Base-by-base conservation (phyloP, 2,888 invertebrate species). In the Autographa gamma region DNA sequence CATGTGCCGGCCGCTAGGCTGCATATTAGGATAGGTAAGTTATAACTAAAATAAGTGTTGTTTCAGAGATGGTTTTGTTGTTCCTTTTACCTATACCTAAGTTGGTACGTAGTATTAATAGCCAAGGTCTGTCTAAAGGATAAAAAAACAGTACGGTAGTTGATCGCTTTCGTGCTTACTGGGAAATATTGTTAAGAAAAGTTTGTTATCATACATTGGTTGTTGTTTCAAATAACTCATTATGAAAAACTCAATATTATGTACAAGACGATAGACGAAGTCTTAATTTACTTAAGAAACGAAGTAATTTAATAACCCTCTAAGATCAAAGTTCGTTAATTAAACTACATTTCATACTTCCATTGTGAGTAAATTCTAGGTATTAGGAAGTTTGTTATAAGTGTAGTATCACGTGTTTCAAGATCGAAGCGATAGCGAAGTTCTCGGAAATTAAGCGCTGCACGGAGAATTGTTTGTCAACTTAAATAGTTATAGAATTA, bases 1-100 rank as follows among this genome's bases (percentile, higher is more conserved):
- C 97, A 98, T 82, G 93, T 97, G 83, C 97, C 97, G 0, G 96
- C 97, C 0, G 97, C 97, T 74, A 96, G 96, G 13, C 96, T 98
- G 0, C 96, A 97, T 85, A 96, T 98, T 16, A 95, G 98, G 71
- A 97, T 98, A 82, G 98, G 98, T 85, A 77, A 88, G 84, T 77
- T 19, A 18, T 11, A 0, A 18, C 0, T 25, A 25, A 25, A 3
- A 25, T 25, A 25, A 25, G 25, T 25, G 2, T 2, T 25, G 25
- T 25, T 25, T 1, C 2, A 1, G 25, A 25, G 25, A 25, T 25
- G 25, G 1, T 25, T 25, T 25, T 3, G 3, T 25, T 25, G 25
- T 2, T 25, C 25, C 25, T 25, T 25, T 2, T 25, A 25, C 25
- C 25, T 25, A 25, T 25, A 25, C 25, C 25, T 25, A 25, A 25